Conservation (phyloP, 2,113 vertebrate species). For the Solenodon paradoxus region DNA sequence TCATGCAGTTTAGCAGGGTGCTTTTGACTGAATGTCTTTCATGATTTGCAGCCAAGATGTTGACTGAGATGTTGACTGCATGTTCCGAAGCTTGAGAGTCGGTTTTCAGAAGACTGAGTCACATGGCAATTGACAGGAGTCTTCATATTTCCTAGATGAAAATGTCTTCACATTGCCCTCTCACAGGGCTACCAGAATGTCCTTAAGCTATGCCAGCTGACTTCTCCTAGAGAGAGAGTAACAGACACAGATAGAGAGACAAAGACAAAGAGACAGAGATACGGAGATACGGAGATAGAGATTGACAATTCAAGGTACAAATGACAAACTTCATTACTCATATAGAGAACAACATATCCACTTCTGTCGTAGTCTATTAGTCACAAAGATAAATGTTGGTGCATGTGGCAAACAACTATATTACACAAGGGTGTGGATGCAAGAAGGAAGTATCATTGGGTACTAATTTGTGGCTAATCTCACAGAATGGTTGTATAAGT, state of each 20-base stretch:
- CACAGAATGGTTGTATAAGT: background rate
- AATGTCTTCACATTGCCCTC: background rate
- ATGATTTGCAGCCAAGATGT: background rate
- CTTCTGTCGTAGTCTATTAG: background rate
- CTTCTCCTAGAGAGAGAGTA: background rate
- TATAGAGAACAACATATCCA: background rate
- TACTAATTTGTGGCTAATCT: too few relatives aligned
- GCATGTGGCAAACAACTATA: background rate
- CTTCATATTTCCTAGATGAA: background rate
- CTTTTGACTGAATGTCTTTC: background rate
- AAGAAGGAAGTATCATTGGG: background rate
- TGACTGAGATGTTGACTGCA: background rate
- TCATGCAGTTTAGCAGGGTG: background rate
- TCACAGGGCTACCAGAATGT: background rate
- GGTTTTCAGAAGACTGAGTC: background rate
- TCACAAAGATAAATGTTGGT: background rate
- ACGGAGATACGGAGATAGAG: too few relatives aligned
- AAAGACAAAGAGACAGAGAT: too few relatives aligned
- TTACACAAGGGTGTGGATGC: background rate
- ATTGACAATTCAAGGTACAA: background rate
- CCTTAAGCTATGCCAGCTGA: background rate
- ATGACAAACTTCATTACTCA: background rate
- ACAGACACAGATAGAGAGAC: too few relatives aligned
- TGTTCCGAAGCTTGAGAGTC: background rate
- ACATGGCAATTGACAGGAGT: background rate